These are phyloP conservation scores for Bergia sp. DNA, from an alignment of 92 coral and sea anemone genomes.

Conservation along the genomic window DNA sequence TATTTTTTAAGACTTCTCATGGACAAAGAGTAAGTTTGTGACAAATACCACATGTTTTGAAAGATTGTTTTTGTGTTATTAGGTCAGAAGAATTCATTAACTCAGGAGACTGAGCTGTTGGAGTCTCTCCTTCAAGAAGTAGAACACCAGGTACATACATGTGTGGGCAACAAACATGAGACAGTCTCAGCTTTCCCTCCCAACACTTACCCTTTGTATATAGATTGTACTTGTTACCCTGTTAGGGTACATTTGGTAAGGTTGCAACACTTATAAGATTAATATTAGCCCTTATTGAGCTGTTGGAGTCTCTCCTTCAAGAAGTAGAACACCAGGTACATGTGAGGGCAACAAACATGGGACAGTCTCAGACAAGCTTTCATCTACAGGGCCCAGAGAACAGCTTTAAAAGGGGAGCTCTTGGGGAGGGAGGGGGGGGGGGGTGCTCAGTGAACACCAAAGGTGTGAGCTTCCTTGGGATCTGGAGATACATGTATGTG, in stretches of 20 bases:
- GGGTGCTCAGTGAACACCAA: too few species aligned
- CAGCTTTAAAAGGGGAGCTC: too few species aligned
- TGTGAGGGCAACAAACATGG: not conserved
- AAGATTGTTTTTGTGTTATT: not conserved
- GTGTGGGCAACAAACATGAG: not conserved
- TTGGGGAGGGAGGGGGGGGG: too few species aligned
- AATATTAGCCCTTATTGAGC: too few species aligned
- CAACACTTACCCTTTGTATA: not conserved
- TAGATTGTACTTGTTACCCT: too few species aligned
- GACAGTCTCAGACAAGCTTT: not conserved
- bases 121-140: conserved; percentile 97
- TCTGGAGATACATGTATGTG: too few species aligned
- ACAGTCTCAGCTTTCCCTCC: not conserved
- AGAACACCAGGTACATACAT: conserved; percentile 86
- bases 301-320: conserved; percentile 86
- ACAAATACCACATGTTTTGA: not conserved
- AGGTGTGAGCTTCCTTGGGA: too few species aligned
- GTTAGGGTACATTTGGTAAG: too few species aligned
- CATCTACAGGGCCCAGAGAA: too few species aligned
- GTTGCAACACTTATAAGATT: too few species aligned
- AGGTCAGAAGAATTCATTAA: conserved; percentile 97
- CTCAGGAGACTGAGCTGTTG: conserved; percentile 94
- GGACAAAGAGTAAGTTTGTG: not conserved
- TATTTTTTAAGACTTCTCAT: too few species aligned
- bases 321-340: conserved; percentile 99